phyloP scores from a whole-genome alignment of 2,888 invertebrate genomes.

The Venustoraphidia nigricollis region DNA sequence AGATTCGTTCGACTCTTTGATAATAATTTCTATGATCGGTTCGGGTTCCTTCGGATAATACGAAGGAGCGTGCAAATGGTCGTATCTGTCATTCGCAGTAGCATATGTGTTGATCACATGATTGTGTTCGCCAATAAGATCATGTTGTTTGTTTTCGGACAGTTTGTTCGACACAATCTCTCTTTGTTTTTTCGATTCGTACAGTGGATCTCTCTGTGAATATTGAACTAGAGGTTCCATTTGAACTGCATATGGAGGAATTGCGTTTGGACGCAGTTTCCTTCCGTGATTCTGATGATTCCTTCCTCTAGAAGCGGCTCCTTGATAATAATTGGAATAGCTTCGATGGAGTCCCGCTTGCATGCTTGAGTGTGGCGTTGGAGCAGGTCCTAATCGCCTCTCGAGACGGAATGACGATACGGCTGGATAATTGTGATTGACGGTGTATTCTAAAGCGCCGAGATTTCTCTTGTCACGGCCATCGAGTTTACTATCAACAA shows the following conservation, averaged over 20 bases:
- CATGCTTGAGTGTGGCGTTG: slow-evolving; percentile 12
- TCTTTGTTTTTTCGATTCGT: slow-evolving; percentile 36
- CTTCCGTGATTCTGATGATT: background rate
- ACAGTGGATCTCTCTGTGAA: slow-evolving; percentile 63
- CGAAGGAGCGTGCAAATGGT: slow-evolving; percentile 19
- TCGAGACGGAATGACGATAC: slow-evolving; percentile 37
- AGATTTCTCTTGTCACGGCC: slow-evolving; percentile 32
- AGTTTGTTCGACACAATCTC: slow-evolving; percentile 28
- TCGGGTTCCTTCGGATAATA: slow-evolving; percentile 57
- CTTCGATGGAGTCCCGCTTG: slow-evolving; percentile 6
- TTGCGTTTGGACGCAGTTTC: background rate
- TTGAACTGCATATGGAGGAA: slow-evolving; percentile 59
- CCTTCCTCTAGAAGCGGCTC: background rate
- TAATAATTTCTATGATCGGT: slow-evolving; percentile 84
- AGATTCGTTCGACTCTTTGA: slow-evolving; percentile 76
- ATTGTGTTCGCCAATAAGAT: slow-evolving; percentile 27
- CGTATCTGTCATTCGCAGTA: background rate
- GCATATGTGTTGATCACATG: slow-evolving; percentile 18
- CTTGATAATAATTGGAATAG: slow-evolving; percentile 6
- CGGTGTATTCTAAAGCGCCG: slow-evolving; percentile 37
- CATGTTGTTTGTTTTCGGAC: slow-evolving; percentile 30
- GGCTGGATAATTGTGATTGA: slow-evolving; percentile 39
- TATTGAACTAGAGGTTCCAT: slow-evolving; percentile 70
- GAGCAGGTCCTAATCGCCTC: slow-evolving; percentile 35
- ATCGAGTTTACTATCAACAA: slow-evolving; percentile 18